Evolutionary conservation across 2,797 vertebrate genomes (phyloP).

Genomic region (Gallinago solitaria): DNA sequence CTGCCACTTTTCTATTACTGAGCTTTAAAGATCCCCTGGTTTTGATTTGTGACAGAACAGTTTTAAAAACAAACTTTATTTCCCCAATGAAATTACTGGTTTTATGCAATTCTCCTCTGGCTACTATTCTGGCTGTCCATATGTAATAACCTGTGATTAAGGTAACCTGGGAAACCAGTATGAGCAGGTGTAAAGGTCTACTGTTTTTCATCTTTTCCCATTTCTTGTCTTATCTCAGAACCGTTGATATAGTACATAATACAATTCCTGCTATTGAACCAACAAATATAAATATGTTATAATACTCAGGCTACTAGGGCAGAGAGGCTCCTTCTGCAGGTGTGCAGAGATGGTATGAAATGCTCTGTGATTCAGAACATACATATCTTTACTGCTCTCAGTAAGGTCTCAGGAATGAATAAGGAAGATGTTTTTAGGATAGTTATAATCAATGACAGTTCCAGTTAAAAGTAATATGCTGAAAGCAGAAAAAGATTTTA

Average conservation of each 20-base stretch:
- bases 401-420: background rate
- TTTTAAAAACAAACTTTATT: background rate
- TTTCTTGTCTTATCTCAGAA: background rate
- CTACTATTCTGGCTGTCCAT: background rate
- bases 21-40: background rate
- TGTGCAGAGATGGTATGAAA: background rate
- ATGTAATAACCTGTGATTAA: background rate
- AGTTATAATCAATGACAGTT: background rate
- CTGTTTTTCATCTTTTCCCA: background rate
- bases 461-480: background rate
- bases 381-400: background rate
- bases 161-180: background rate
- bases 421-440: background rate
- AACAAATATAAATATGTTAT: background rate
- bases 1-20: background rate
- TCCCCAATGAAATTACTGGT: background rate
- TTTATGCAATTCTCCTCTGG: background rate
- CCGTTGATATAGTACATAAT: background rate
- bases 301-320: background rate
- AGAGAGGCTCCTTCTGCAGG: background rate
- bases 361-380: background rate
- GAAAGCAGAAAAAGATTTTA: background rate
- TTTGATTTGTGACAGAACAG: background rate
- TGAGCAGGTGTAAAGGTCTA: background rate
- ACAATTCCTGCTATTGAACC: background rate